Evolutionary conservation across 2,888 invertebrate species (phyloP), one percentile per base, ranked within the genome.

Genomic region (Stictocephala bisonia): DNA sequence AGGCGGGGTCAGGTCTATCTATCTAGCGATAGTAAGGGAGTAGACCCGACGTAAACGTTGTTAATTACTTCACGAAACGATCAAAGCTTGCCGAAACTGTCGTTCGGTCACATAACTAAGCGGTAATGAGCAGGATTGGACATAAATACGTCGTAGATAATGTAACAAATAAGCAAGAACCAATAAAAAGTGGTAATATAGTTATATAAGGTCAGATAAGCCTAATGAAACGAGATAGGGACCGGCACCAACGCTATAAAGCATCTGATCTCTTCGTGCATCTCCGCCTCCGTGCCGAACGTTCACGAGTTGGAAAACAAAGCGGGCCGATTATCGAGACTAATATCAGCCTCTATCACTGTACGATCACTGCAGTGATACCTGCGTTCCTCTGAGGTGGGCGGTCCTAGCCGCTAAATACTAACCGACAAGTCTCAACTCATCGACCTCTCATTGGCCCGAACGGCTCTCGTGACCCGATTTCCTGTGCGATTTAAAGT

Each of bases 201-300:
- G 60, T 60, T 60, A 60, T 60, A 60, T 60, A 60, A 60, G 60
- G 60, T 31, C 35, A 31, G 60, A 60, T 60, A 60, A 60, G 40
- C 60, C 60, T 60, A 60, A 60, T 60, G 60, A 60, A 60, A 60
- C 60, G 2, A 31, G 60, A 60, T 60, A 60, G 56, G 27, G 60
- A 35, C 60, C 15, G n/a, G 29, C 13, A n/a, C n/a, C n/a, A 35
- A 9, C 11, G 44, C 44, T 44, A 44, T 44, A 44, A 44, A 44
- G 44, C 29, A 56, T 29, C 27, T 18, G n/a, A 56, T 56, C 56
- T 27, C 29, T 4, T 18, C 56, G 56, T 56, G 56, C 29, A 56
- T 56, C 56, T 56, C 27, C 6, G 56, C 56, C n/a, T n/a, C n/a
- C 29, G 29, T 27, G 56, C 22, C 15, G n/a, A 13, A 31, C 15